phyloP scores from a whole-genome alignment of 2,113 vertebrate genomes.

The Microtus ochrogaster region DNA sequence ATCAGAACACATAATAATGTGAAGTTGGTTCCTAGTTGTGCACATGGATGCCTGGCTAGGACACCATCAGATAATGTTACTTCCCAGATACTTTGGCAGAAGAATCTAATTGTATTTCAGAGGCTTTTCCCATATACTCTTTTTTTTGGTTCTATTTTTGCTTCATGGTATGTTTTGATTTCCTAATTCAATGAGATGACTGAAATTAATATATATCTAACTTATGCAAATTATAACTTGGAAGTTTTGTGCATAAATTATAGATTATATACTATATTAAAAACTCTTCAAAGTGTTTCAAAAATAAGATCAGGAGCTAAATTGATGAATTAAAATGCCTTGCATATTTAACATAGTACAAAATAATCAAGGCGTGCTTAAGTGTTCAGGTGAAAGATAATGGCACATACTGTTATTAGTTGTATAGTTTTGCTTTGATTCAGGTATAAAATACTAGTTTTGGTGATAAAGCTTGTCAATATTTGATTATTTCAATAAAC shows the following conservation, averaged over 20 bases:
- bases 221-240: not conserved
- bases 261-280: not conserved
- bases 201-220: not conserved
- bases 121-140: not conserved
- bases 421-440: not conserved
- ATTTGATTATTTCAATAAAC: not conserved
- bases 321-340: not conserved
- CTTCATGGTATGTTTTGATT: not conserved
- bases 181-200: not conserved
- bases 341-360: not conserved
- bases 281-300: constrained; percentile 4
- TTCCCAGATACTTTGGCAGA: not conserved
- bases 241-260: not conserved
- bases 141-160: not conserved
- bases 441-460: not conserved
- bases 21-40: constrained; percentile 45
- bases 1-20: constrained; percentile 33
- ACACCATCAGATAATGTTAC: not conserved
- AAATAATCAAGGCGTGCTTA: not conserved
- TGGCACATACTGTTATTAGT: not conserved
- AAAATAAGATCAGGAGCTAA: not conserved
- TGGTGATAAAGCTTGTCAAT: not conserved
- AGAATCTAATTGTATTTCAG: constrained; percentile 17
- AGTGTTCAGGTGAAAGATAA: constrained; percentile 32
- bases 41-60: not conserved